Base-by-base conservation (phyloP, 2,888 invertebrate genomes). In the Aphidoletes aphidimyza region DNA sequence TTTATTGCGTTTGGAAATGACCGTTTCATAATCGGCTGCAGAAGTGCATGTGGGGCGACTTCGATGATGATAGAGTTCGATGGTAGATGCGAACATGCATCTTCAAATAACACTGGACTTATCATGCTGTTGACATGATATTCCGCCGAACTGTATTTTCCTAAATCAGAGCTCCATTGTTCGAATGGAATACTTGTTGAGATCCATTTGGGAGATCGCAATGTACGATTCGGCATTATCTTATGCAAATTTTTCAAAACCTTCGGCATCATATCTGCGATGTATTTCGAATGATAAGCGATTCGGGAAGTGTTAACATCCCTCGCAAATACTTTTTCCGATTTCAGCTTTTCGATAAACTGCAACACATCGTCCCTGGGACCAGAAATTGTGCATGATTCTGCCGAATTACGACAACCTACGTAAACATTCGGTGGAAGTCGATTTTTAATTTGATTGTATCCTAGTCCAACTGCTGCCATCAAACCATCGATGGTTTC, bases 301-400 rank as follows among this genome's bases (percentile, higher is more conserved):
- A 95, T 94, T 87, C 95, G 95, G 84, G 94, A 92, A 87, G 95
- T 95, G 78, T 94, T 93, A 0, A 97, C 95, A 87, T 94, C 93
- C 85, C 93, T 92, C 0, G 95, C 95, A 87, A 95, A 95, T 84
- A 95, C 91, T 0, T 93, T 94, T 87, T 95, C 92, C 0, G 91
- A 91, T 85, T 92, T 90, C 83, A 95, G 89, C 86, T 93, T 90
- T 11, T 91, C 91, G 0, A 94, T 92, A 87, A 94, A 94, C 84
- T 87, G 88, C 87, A 91, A 91, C 89, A 95, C 92, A 47, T 91
- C 89, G 19, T 93, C 93, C 54, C 92, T 92, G 0, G 95, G 95
- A 0, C 96, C 97, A 2, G 96, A 96, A 86, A 97, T 93, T 26
- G 96, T 96, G 84, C 95, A 94, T 84, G 94, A 95, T 87, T 95